phyloP scores from a whole-genome alignment of 2,113 vertebrate species.

The Cottus gobio region DNA sequence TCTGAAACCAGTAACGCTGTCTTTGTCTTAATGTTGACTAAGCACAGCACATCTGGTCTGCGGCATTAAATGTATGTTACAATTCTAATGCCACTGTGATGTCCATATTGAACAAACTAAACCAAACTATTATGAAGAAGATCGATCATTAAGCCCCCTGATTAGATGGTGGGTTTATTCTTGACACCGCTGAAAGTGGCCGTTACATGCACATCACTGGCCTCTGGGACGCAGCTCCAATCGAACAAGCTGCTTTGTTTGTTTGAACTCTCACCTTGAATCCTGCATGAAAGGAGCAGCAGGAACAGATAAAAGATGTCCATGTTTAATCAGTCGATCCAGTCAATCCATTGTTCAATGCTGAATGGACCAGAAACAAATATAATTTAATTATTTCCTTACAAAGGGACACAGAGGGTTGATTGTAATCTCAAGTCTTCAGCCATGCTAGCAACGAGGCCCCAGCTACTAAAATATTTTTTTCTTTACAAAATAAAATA shows the following conservation, averaged over 20 bases:
- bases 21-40: constrained; percentile 39
- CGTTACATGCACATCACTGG: constrained; percentile 24
- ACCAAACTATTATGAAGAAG: background rate
- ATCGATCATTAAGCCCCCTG: constrained; percentile 46
- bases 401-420: background rate
- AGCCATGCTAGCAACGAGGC: background rate
- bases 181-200: constrained; percentile 2
- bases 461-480: background rate
- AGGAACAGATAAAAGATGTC: constrained; percentile 37
- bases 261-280: constrained; percentile 68
- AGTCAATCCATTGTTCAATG: constrained; percentile 52
- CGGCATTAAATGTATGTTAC: background rate
- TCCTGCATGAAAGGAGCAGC: constrained; percentile 55
- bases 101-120: background rate
- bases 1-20: constrained; percentile 37
- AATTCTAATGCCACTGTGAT: background rate
- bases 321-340: constrained; percentile 58
- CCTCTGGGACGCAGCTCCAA: constrained; percentile 1
- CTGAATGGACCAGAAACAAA: constrained; percentile 40
- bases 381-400: background rate
- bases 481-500: background rate
- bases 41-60: background rate
- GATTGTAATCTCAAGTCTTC: background rate
- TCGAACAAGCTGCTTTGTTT: constrained; percentile 27
- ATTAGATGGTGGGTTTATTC: constrained; percentile 49